Evolutionary conservation across 1,140 invertebrate species (phyloP).

Genomic region (Amyelois transitella): DNA sequence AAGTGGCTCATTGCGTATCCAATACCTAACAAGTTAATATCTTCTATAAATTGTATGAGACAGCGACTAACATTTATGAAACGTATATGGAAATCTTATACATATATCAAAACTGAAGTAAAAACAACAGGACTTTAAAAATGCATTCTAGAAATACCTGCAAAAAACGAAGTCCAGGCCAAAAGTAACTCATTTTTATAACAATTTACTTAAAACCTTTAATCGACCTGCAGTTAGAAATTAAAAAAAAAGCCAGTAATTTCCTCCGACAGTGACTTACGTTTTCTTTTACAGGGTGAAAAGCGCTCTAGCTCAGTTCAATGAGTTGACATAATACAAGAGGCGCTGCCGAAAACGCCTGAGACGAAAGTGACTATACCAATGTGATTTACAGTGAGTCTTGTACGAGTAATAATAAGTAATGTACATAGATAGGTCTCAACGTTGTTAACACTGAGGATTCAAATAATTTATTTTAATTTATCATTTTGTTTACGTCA

Average conservation of each 20-base stretch:
- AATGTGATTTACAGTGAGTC: constrained; percentile 34
- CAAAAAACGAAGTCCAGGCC: neutral
- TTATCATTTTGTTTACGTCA: constrained; percentile 2
- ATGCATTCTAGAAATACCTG: neutral
- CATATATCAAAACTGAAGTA: neutral
- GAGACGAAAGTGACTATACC: constrained; percentile 17
- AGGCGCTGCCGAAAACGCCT: constrained; percentile 14
- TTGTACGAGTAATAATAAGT: constrained; percentile 23
- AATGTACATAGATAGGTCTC: constrained; percentile 50
- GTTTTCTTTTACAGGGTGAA: constrained; percentile 45
- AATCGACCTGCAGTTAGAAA: too few relatives aligned
- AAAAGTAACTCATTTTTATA: neutral
- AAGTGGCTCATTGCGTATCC: neutral
- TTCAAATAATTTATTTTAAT: neutral
- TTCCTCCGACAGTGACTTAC: neutral
- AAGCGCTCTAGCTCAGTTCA: constrained; percentile 59
- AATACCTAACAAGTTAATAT: too few relatives aligned
- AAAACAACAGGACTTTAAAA: neutral
- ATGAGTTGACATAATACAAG: constrained; percentile 54
- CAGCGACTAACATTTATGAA: too few relatives aligned
- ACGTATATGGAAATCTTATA: too few relatives aligned
- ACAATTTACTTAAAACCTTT: too few relatives aligned
- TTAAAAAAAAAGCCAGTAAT: too few relatives aligned
- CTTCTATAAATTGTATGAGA: too few relatives aligned
- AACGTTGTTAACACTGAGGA: constrained; percentile 19